Evolutionary conservation across 2,797 vertebrate species (phyloP).

Genomic region (Lutjanus argentimaculatus): DNA sequence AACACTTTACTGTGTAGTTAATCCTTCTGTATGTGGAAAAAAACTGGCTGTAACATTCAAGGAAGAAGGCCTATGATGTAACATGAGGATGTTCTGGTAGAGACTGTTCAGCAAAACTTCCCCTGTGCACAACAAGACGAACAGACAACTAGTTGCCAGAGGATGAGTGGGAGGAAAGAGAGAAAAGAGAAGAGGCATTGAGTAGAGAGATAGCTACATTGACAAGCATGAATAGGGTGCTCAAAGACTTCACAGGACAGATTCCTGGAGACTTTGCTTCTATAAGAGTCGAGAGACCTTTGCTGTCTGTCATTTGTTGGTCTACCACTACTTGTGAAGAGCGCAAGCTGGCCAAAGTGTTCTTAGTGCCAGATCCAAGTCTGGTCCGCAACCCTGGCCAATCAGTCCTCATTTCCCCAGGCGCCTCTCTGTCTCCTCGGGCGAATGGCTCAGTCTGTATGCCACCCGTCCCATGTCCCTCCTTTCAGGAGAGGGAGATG

Average conservation of each 20-base stretch:
- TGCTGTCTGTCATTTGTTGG: constrained; percentile 49
- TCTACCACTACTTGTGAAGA: constrained; percentile 56
- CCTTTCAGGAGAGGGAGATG: constrained; percentile 47
- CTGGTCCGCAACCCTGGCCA: constrained; percentile 45
- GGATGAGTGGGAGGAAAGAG: constrained; percentile 48
- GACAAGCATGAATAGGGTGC: constrained; percentile 47
- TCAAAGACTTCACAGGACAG: constrained; percentile 48
- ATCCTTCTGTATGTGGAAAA: constrained; percentile 11
- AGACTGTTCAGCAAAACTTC: constrained; percentile 25
- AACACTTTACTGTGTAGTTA: constrained; percentile 11
- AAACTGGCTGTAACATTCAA: constrained; percentile 29
- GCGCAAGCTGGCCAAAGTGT: constrained; percentile 43
- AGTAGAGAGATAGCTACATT: constrained; percentile 28
- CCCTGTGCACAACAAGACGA: constrained; percentile 37
- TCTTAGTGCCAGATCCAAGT: constrained; percentile 53
- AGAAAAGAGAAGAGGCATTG: constrained; percentile 54
- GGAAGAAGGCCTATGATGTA: constrained; percentile 35
- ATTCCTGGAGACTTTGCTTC: constrained; percentile 50
- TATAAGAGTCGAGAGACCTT: constrained; percentile 53
- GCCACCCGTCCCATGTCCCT: constrained; percentile 26
- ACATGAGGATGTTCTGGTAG: constrained; percentile 32
- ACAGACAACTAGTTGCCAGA: constrained; percentile 43
- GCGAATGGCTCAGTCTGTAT: constrained; percentile 51
- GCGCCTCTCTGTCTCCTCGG: constrained; percentile 73
- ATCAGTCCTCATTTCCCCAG: constrained; percentile 60